Percentiles rank a stretch among this genome's conserved stretches.
These are phyloP conservation scores for Himalopsyche japonica DNA, from an alignment of 2,888 invertebrate species.

Conservation along the genomic window DNA sequence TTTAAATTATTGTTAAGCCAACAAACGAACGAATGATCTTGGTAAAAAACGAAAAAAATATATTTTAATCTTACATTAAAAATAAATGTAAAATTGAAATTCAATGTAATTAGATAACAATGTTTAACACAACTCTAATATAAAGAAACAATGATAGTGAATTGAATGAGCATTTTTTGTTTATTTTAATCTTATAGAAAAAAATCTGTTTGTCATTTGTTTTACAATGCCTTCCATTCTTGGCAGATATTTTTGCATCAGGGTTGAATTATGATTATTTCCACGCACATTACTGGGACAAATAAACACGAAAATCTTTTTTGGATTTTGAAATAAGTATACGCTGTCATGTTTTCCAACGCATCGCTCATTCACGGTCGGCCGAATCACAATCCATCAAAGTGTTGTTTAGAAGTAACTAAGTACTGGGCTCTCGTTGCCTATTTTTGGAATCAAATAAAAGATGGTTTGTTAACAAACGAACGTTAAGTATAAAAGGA, in stretches of 20 bases:
- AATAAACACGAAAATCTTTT: neutral
- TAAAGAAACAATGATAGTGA: too few relatives aligned
- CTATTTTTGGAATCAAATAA: neutral
- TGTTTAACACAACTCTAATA: too few relatives aligned
- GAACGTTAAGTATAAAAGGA: neutral
- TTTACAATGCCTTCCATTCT: too few relatives aligned
- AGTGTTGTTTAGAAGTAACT: neutral
- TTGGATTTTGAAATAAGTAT: neutral
- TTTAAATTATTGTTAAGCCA: too few relatives aligned
- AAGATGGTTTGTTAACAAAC: neutral
- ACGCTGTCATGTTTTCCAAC: neutral
- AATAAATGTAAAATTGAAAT: too few relatives aligned
- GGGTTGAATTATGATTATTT: neutral
- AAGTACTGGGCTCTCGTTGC: neutral
- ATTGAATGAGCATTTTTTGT: too few relatives aligned
- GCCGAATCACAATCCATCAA: neutral
- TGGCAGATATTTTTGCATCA: neutral
- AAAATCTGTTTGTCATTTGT: too few relatives aligned
- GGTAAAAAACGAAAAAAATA: too few relatives aligned
- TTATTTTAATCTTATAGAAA: too few relatives aligned
- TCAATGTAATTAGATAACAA: too few relatives aligned
- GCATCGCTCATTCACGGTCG: neutral
- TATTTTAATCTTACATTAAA: too few relatives aligned
- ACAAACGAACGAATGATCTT: too few relatives aligned
- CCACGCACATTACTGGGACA: neutral